phyloP scores from a whole-genome alignment of 2,888 invertebrate species.

The Pollenia angustigena region DNA sequence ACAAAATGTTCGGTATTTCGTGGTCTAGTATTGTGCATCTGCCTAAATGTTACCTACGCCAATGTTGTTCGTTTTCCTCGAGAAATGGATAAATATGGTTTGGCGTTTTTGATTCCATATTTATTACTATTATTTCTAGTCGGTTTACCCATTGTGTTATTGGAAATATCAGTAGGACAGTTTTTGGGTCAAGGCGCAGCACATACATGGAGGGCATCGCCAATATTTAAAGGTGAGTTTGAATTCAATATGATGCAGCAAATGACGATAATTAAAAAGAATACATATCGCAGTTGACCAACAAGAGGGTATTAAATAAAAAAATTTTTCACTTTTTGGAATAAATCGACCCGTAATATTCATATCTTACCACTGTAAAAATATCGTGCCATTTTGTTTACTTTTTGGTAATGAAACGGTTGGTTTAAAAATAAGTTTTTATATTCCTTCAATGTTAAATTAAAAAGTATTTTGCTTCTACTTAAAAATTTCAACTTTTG shows the following conservation, averaged over 20 bases:
- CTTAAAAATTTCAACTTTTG: too few species aligned
- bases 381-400: too few species aligned
- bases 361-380: too few species aligned
- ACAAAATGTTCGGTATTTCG: conserved; percentile 84
- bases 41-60: conserved; percentile 83
- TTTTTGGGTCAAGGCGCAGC: conserved; percentile 84
- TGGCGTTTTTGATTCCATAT: conserved; percentile 84
- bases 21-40: conserved; percentile 84
- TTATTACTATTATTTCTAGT: conserved; percentile 83
- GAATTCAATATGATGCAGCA: neutral
- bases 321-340: too few species aligned
- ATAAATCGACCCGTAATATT: too few species aligned
- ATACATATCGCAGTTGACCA: too few species aligned
- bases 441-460: too few species aligned
- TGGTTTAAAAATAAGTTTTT: too few species aligned
- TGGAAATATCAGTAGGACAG: conserved; percentile 84
- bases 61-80: conserved; percentile 84
- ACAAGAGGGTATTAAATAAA: too few species aligned
- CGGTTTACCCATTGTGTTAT: conserved; percentile 83
- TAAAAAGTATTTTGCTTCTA: too few species aligned
- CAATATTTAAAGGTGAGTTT: conserved; percentile 84
- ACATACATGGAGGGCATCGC: conserved; percentile 84
- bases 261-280: neutral
- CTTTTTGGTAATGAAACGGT: too few species aligned
- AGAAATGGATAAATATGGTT: conserved; percentile 83